Percentiles rank a stretch among this genome's conserved stretches.
These are phyloP conservation scores for Andrena flavipes DNA, from an alignment of 2,888 invertebrate genomes.

Conservation along the genomic window DNA sequence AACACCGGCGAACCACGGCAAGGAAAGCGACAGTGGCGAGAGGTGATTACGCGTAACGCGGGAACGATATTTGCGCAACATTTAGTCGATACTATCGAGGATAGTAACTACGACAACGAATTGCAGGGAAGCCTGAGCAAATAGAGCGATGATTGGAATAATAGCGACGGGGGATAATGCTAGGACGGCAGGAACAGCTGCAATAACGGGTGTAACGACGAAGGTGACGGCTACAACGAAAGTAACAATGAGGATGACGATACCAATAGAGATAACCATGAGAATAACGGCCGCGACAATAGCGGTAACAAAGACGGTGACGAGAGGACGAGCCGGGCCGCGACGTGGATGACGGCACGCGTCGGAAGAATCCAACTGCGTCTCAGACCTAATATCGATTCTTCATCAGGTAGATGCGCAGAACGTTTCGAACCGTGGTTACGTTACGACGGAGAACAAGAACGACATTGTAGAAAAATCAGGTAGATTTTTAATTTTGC, in stretches of 20 bases:
- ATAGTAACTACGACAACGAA: conserved; percentile 8
- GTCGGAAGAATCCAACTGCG: conserved; percentile 14
- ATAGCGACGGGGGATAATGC: conserved; percentile 12
- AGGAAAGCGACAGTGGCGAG: not conserved
- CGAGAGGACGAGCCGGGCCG: not conserved
- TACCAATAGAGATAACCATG: conserved; percentile 28
- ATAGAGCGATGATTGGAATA: conserved; percentile 35
- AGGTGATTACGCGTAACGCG: not conserved
- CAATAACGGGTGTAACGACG: conserved; percentile 8
- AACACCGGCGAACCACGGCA: not conserved
- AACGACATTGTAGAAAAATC: not conserved
- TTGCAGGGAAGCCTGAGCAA: conserved; percentile 16
- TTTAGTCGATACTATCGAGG: not conserved
- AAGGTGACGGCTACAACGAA: conserved; percentile 19
- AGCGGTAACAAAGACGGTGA: conserved; percentile 28
- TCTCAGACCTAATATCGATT: conserved; percentile 31
- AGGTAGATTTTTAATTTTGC: not conserved
- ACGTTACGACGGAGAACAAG: not conserved
- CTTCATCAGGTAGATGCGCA: conserved; percentile 10
- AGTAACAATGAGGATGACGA: conserved; percentile 29
- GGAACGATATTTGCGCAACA: not conserved
- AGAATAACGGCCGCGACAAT: conserved; percentile 26
- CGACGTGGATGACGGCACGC: conserved; percentile 14
- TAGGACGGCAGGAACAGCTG: not conserved
- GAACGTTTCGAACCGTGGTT: not conserved